A percentile compares a stretch with the other conserved stretches of the same genome.
phyloP scores from a whole-genome alignment of 2,113 vertebrate species.

The Chlamydotis undulata region DNA sequence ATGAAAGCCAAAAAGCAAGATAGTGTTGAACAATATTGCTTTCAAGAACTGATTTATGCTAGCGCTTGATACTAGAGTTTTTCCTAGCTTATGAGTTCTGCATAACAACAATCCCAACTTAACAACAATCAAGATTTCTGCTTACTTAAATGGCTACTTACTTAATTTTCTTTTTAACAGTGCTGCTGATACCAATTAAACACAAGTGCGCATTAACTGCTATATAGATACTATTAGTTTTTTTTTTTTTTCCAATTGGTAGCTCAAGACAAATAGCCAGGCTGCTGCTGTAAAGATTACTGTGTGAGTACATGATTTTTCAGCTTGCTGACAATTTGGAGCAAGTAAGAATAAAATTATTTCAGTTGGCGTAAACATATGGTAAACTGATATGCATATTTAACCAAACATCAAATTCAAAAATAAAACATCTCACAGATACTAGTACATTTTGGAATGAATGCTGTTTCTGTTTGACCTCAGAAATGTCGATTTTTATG shows the following conservation, averaged over 20 bases:
- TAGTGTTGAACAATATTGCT: constrained; percentile 47
- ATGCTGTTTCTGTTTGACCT: neutral
- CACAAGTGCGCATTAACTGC: constrained; percentile 43
- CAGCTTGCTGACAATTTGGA: neutral
- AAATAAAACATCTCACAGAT: neutral
- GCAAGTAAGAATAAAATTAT: constrained; percentile 25
- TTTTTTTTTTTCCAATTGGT: constrained; percentile 42
- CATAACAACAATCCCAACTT: constrained; percentile 14
- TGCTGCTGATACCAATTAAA: constrained; percentile 51
- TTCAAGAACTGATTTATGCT: constrained; percentile 55
- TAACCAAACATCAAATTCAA: neutral
- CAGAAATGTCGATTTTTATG: neutral
- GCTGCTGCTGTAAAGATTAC: constrained; percentile 5
- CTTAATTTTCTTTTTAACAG: constrained; percentile 57
- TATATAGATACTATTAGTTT: constrained; percentile 16
- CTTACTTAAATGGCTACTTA: constrained; percentile 57
- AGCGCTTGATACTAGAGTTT: neutral
- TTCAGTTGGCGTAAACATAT: neutral
- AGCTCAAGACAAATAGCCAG: constrained; percentile 38
- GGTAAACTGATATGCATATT: neutral
- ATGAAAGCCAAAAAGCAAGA: constrained; percentile 62
- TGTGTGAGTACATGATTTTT: neutral
- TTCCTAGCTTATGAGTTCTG: constrained; percentile 1
- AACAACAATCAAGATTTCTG: constrained; percentile 30
- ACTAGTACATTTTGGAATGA: neutral